Evolutionary conservation across 2,888 invertebrate species (phyloP).

Genomic region (Drosophila quinaria): DNA sequence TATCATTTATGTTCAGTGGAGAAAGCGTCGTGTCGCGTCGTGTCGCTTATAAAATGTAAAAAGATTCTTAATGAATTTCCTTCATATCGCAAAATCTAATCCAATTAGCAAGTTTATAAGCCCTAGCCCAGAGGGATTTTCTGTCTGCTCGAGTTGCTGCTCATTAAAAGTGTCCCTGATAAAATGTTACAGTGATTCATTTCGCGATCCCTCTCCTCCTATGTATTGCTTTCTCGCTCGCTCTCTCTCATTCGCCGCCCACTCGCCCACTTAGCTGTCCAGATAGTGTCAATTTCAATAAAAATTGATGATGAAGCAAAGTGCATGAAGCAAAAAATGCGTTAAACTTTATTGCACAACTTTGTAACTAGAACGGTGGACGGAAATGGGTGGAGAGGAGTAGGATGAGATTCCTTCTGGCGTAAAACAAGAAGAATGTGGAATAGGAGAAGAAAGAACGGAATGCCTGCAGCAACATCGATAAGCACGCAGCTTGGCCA

Average conservation of each 20-base stretch:
- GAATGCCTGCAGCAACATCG: constrained; percentile 50
- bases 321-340: constrained; percentile 65
- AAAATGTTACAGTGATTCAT: constrained; percentile 58
- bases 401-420: too few relatives aligned
- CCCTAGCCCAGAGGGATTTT: constrained; percentile 20
- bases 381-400: background rate
- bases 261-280: constrained; percentile 33
- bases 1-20: constrained; percentile 59
- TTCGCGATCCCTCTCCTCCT: constrained; percentile 9
- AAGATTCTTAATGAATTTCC: constrained; percentile 60
- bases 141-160: constrained; percentile 50
- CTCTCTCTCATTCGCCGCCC: background rate
- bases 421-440: constrained; percentile 1
- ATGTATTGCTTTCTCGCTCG: background rate
- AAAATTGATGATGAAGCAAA: constrained; percentile 78
- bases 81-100: constrained; percentile 74
- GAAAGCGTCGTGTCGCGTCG: constrained; percentile 11
- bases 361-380: constrained; percentile 33
- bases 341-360: constrained; percentile 74
- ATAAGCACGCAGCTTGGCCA: constrained; percentile 67
- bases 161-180: constrained; percentile 73
- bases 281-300: constrained; percentile 81
- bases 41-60: constrained; percentile 15
- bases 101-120: constrained; percentile 78
- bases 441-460: constrained; percentile 2